Conservation (phyloP, 2,113 vertebrate species). For the Gavia stellata region DNA sequence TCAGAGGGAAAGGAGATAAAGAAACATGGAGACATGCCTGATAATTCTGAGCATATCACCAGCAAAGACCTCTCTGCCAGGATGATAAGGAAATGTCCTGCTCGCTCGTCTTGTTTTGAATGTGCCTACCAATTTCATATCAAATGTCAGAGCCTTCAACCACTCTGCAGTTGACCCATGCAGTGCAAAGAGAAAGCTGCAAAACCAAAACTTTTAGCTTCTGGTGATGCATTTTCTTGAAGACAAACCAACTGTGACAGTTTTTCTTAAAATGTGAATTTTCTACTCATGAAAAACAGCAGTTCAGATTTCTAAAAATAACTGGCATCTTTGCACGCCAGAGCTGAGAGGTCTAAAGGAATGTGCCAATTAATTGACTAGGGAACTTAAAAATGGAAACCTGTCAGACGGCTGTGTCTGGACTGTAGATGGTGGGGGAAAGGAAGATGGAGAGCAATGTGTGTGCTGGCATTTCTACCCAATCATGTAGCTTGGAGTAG, state of each 20-base stretch:
- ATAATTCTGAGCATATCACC: background rate
- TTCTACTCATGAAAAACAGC: background rate
- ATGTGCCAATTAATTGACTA: slow-evolving; percentile 33
- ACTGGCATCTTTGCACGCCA: background rate
- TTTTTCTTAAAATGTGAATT: background rate
- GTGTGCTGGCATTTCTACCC: background rate
- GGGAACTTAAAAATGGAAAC: slow-evolving; percentile 14
- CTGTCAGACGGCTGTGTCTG: background rate
- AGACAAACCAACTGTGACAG: background rate
- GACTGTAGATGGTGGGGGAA: background rate
- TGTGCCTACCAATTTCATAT: background rate
- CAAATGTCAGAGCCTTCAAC: background rate
- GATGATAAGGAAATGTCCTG: background rate
- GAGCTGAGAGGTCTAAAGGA: background rate
- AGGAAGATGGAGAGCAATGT: background rate
- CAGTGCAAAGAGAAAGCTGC: background rate
- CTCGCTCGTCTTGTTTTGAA: background rate
- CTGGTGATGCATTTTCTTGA: background rate
- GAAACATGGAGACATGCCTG: background rate
- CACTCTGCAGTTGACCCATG: background rate
- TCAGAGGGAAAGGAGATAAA: background rate
- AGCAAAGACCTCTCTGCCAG: background rate
- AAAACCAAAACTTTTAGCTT: background rate
- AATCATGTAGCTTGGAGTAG: background rate
- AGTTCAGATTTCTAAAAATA: slow-evolving; percentile 15